These are phyloP conservation scores for Hyposoter dolosus DNA, from an alignment of 2,888 invertebrate species.

Conservation along the genomic window DNA sequence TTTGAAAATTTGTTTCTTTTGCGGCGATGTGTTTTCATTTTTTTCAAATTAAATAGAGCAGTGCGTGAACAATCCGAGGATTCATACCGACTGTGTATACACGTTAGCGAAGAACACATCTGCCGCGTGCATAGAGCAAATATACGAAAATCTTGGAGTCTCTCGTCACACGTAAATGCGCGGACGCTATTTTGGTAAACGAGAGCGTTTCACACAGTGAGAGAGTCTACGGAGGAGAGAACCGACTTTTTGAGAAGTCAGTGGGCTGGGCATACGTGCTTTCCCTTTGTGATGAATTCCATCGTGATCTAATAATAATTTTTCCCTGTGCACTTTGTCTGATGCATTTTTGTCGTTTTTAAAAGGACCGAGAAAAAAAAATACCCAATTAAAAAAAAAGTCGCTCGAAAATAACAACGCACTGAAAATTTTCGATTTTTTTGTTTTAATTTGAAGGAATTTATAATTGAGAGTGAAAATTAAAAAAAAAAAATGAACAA, in stretches of 20 bases:
- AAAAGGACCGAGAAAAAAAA: neutral
- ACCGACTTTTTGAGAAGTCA: neutral
- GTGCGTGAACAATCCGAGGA: constrained; percentile 6
- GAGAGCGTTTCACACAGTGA: constrained; percentile 53
- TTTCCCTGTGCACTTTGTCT: constrained; percentile 57
- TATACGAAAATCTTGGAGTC: constrained; percentile 51
- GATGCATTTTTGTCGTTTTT: constrained; percentile 63
- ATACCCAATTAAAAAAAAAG: neutral
- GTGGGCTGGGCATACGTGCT: constrained; percentile 38
- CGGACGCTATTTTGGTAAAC: constrained; percentile 60
- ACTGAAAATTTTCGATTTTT: neutral
- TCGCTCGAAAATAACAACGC: neutral
- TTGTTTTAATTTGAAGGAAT: neutral
- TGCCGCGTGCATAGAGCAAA: constrained; percentile 53
- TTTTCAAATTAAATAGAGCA: constrained; percentile 14
- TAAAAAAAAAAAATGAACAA: neutral
- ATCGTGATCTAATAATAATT: constrained; percentile 77
- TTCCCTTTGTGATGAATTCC: constrained; percentile 77
- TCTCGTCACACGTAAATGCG: constrained; percentile 46
- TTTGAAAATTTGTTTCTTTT: neutral
- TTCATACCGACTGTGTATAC: constrained; percentile 8
- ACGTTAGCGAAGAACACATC: constrained; percentile 40
- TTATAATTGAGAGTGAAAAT: neutral
- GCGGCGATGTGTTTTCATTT: neutral
- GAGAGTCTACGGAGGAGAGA: neutral